Evolutionary conservation across 2,113 vertebrate genomes (phyloP).

Genomic region (Sinocyclocheilus rhinocerous): DNA sequence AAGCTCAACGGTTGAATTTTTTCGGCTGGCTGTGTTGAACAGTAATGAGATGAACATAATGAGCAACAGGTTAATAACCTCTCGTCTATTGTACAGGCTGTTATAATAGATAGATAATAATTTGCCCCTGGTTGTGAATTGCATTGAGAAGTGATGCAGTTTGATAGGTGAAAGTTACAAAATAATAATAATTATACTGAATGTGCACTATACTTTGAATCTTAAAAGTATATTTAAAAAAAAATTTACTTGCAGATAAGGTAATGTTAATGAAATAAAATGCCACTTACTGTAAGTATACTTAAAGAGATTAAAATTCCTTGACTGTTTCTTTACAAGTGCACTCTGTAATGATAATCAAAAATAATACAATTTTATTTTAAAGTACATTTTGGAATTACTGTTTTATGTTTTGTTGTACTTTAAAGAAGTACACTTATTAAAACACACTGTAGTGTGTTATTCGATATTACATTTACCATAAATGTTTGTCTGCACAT

Average conservation of each 20-base stretch:
- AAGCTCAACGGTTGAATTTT: neutral
- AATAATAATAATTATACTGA: neutral
- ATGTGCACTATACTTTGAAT: neutral
- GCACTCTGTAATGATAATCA: neutral
- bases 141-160: neutral
- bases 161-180: neutral
- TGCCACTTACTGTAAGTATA: neutral
- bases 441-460: neutral
- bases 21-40: constrained; percentile 18
- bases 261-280: neutral
- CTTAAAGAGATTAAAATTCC: neutral
- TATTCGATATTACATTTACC: no score
- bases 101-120: neutral
- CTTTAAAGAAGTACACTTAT: neutral
- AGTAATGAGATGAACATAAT: constrained; percentile 10
- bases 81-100: neutral
- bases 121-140: neutral
- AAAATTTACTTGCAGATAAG: neutral
- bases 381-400: neutral
- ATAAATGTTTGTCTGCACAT: no score
- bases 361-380: neutral
- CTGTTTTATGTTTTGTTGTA: neutral
- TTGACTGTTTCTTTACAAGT: neutral
- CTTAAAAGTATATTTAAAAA: neutral
- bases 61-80: neutral